Evolutionary conservation across 2,888 invertebrate species (phyloP).

Genomic region (Meghimatium bilineatum): DNA sequence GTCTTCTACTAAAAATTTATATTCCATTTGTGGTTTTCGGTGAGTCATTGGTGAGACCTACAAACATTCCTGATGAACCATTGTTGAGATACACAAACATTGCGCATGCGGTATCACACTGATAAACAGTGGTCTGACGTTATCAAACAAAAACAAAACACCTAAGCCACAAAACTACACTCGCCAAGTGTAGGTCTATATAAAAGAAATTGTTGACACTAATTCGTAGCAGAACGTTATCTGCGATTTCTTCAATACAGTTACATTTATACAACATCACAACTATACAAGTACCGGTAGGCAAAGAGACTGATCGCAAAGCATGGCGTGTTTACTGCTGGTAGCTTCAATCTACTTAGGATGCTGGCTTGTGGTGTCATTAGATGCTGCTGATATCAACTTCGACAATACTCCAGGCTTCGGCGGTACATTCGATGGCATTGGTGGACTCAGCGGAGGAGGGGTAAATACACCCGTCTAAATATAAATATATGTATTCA

Average conservation of each 20-base stretch:
- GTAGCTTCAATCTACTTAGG: too few species aligned
- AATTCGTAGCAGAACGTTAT: background rate
- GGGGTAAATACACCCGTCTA: slow-evolving; percentile 18
- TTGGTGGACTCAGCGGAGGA: slow-evolving; percentile 44
- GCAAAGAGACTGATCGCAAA: background rate
- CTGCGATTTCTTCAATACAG: background rate
- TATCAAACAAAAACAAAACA: background rate
- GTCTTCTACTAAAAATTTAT: too few species aligned
- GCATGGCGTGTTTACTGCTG: background rate
- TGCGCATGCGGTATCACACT: too few species aligned
- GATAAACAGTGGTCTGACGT: background rate
- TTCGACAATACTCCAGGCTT: slow-evolving; percentile 30
- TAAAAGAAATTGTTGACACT: background rate
- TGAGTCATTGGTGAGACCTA: too few species aligned
- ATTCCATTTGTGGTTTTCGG: too few species aligned
- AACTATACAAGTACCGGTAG: background rate
- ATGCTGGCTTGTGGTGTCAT: background rate
- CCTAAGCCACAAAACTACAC: background rate
- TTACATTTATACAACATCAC: background rate
- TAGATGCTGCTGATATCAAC: background rate
- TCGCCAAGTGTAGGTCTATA: background rate
- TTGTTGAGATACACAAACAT: too few species aligned
- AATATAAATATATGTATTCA: background rate
- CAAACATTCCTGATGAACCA: too few species aligned
- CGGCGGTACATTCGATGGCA: slow-evolving; percentile 37